phyloP scores from a whole-genome alignment of 2,797 vertebrate genomes.

The Emys orbicularis region DNA sequence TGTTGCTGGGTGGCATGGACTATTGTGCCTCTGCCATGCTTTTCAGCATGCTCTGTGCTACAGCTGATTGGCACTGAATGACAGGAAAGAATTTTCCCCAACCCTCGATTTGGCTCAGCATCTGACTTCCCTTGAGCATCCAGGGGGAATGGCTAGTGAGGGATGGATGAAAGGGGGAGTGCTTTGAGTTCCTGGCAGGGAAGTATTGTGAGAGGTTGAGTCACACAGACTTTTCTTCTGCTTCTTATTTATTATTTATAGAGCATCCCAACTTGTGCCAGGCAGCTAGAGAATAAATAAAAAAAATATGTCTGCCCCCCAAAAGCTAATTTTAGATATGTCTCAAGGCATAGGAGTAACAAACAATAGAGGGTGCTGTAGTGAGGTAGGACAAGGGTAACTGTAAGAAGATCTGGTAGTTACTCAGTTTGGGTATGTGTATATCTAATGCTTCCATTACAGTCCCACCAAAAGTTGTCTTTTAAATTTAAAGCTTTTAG shows the following conservation, averaged over 20 bases:
- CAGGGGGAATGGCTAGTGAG: rapidly evolving
- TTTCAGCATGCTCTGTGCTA: neutral
- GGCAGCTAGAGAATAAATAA: neutral
- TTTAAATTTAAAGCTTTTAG: neutral
- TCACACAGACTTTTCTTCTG: neutral
- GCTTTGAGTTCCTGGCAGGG: neutral
- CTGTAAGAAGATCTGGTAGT: neutral
- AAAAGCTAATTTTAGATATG: neutral
- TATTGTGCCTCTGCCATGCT: neutral
- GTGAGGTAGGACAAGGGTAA: neutral
- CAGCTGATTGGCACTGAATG: neutral
- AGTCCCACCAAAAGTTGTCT: neutral
- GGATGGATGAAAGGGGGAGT: neutral
- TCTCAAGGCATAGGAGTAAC: neutral
- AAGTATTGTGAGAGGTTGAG: neutral
- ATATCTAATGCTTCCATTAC: neutral
- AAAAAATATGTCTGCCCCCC: neutral
- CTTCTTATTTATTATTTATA: neutral
- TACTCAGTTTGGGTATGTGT: neutral
- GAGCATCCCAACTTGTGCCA: neutral
- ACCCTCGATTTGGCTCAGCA: neutral
- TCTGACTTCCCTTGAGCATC: neutral
- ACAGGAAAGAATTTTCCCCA: neutral
- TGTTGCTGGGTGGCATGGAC: neutral
- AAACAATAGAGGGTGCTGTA: neutral